Evolutionary conservation across 1,140 invertebrate species (phyloP).

Genomic region (Orius laevigatus): DNA sequence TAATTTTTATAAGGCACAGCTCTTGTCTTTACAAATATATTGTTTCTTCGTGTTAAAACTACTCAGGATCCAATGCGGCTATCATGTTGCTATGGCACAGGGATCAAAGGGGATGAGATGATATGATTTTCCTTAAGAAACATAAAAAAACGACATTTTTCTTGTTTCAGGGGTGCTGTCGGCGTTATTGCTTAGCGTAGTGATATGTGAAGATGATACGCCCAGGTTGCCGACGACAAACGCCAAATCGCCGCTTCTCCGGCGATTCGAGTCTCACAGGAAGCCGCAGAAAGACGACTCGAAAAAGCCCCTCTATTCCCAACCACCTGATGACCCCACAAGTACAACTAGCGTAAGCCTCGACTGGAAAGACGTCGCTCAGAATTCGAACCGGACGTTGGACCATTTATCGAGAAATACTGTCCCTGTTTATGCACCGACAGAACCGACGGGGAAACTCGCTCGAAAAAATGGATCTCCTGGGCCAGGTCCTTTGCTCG

Average conservation of each 20-base stretch:
- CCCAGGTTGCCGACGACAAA: neutral
- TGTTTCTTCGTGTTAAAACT: too few relatives aligned
- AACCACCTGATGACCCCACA: neutral
- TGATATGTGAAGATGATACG: neutral
- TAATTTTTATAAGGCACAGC: too few relatives aligned
- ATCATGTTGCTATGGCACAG: too few relatives aligned
- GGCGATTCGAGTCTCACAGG: neutral
- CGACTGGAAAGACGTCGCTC: neutral
- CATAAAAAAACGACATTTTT: too few relatives aligned
- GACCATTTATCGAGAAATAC: conserved; percentile 4
- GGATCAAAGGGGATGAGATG: too few relatives aligned
- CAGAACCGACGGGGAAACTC: conserved; percentile 1
- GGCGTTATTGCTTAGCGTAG: neutral
- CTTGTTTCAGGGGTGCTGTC: conserved; percentile 5
- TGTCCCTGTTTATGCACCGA: neutral
- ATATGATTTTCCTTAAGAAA: too few relatives aligned
- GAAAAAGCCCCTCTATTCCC: neutral
- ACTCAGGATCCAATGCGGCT: too few relatives aligned
- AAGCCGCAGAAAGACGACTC: neutral
- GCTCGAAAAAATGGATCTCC: neutral
- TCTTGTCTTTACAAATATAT: too few relatives aligned
- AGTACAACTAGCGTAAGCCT: neutral
- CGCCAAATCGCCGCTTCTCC: neutral
- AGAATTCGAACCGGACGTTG: neutral
- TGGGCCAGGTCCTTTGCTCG: neutral